Base-by-base conservation (phyloP, 1,140 invertebrate genomes). In the Holotrichia oblita region DNA sequence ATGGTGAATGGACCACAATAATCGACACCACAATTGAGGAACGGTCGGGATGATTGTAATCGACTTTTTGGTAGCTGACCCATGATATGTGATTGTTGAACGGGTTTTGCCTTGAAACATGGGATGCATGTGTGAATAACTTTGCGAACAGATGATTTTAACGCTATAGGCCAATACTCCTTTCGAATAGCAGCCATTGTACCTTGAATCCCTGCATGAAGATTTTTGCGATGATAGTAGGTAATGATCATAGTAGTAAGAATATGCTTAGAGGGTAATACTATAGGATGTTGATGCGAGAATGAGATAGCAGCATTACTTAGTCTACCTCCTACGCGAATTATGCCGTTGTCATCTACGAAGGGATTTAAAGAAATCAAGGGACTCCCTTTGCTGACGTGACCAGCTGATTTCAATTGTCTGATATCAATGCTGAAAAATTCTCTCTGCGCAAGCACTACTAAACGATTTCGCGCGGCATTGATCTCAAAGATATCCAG, bases 281-380 rank as follows among this genome's bases (percentile, higher is more conserved):
- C 44, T 14, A 80, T 82, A 0, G 80, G 79, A 79, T 81, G 77
- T 81, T 79, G 78, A 42, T 80, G 27, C 10, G 80, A 40, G 80
- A 40, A 72, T 55, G 81, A 22, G 8, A 8, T 20, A 84, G 55
- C 20, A 48, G 83, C 69, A 77, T 83, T 77, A 80, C 80, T 64
- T 59, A 85, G 69, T 48, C 84, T 77, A n/a, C 83, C 82, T 22
- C 80, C 82, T 42, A 85, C 84, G 6, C 82, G 76, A n/a, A 85
- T 34, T 22, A 84, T 55, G 2, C 81, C 81, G 59, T 79, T 27
- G 24, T 79, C 76, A 64, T 85, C 81, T 14, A 84, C 55, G 55
- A 81, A 81, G 12, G 81, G 82, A 78, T 78, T 69, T 27, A 81
- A 78, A 6, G 40, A 17, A 4, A 14, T 34, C 42, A 41, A 20